A percentile compares a stretch with the other conserved stretches of the same genome.
These are phyloP conservation scores for Willisornis vidua DNA, from an alignment of 2,113 vertebrate species.

Conservation along the genomic window DNA sequence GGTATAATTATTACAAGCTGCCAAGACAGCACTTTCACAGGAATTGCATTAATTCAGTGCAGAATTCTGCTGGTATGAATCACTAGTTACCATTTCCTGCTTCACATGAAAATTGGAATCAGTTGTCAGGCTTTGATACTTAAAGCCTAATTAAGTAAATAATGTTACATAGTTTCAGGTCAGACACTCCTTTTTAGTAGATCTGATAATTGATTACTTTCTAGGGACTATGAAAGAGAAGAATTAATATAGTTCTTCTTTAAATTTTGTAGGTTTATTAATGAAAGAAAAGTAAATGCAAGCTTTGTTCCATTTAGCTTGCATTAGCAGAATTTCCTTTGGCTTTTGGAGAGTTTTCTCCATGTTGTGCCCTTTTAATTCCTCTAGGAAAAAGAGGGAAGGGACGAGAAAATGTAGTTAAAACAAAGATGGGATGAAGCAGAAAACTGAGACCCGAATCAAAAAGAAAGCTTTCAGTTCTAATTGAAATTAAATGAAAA, in stretches of 20 bases:
- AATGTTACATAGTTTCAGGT: background rate
- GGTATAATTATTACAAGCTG: background rate
- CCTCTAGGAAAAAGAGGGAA: background rate
- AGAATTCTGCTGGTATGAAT: background rate
- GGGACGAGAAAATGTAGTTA: background rate
- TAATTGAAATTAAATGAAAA: conserved; percentile 29
- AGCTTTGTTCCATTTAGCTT: background rate
- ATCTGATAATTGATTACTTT: background rate
- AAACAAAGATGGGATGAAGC: background rate
- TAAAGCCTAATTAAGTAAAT: background rate
- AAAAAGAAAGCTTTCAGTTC: conserved; percentile 6
- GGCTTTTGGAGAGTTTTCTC: conserved; percentile 14
- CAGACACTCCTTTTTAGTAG: background rate
- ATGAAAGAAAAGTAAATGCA: background rate
- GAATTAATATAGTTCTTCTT: background rate
- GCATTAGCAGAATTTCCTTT: background rate
- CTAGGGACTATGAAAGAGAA: background rate
- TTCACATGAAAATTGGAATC: background rate
- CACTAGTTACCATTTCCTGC: background rate
- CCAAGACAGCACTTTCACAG: background rate
- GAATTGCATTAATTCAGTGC: background rate
- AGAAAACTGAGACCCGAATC: background rate
- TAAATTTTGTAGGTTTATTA: background rate
- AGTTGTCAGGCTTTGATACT: background rate
- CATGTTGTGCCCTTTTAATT: background rate